phyloP scores from a whole-genome alignment of 1,140 invertebrate genomes.

The Vanessa atalanta region DNA sequence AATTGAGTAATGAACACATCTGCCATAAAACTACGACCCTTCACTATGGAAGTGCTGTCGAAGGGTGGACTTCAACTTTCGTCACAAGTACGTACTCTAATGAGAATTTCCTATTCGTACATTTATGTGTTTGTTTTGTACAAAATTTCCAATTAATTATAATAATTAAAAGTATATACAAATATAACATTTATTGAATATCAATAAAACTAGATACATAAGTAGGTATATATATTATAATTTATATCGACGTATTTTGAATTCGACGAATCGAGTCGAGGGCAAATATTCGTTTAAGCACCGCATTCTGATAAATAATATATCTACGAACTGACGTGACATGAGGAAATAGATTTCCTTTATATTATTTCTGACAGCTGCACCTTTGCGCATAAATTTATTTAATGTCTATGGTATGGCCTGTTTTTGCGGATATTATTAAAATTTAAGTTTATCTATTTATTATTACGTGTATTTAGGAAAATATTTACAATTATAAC shows the following conservation, averaged over 20 bases:
- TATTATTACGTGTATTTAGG: too few species aligned
- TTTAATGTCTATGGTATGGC: constrained; percentile 9
- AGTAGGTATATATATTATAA: too few species aligned
- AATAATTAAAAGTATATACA: too few species aligned
- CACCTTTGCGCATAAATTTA: constrained; percentile 23
- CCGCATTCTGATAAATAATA: not conserved
- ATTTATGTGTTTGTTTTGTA: not conserved
- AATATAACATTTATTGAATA: too few species aligned
- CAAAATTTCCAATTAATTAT: not conserved
- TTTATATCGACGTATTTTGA: too few species aligned
- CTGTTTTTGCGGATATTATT: too few species aligned
- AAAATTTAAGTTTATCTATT: not conserved
- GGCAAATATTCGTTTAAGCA: not conserved
- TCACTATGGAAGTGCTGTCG: constrained; percentile 25
- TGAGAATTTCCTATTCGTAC: constrained; percentile 13
- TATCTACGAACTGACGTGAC: constrained; percentile 24
- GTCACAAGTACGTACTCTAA: constrained; percentile 33
- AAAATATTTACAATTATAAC: too few species aligned
- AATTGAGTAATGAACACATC: constrained; percentile 17
- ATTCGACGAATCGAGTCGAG: too few species aligned
- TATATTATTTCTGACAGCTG: constrained; percentile 28
- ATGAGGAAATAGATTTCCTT: constrained; percentile 36
- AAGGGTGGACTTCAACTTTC: constrained; percentile 23
- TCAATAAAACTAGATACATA: too few species aligned
- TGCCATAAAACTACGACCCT: constrained; percentile 20